Evolutionary conservation across 1,140 invertebrate species (phyloP).

Genomic region (Choristoneura fumiferana): DNA sequence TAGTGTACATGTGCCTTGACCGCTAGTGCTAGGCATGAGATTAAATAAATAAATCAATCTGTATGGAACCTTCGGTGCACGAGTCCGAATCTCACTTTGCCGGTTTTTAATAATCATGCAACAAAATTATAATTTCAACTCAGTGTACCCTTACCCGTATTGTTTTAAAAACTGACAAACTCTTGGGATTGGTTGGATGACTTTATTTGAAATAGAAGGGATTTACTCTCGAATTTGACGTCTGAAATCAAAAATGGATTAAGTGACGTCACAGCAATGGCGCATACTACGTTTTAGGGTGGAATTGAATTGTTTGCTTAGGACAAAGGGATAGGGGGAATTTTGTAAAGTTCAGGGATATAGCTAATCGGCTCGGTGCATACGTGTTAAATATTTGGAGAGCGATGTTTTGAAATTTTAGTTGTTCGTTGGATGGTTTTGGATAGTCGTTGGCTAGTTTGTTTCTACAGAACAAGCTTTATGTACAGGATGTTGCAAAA

Average conservation of each 20-base stretch:
- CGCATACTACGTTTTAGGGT: neutral
- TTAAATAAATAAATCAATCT: too few relatives aligned
- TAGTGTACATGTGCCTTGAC: too few relatives aligned
- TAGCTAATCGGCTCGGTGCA: constrained; percentile 2
- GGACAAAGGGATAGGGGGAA: neutral
- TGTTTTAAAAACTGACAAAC: constrained; percentile 6
- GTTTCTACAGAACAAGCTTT: too few relatives aligned
- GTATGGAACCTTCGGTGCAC: too few relatives aligned
- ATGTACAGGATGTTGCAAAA: too few relatives aligned
- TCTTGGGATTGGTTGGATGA: constrained; percentile 10
- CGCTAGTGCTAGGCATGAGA: too few relatives aligned
- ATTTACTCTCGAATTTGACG: neutral
- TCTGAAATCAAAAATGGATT: neutral
- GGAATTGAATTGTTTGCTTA: neutral
- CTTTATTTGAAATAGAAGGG: constrained; percentile 13
- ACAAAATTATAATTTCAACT: too few relatives aligned
- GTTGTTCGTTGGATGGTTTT: too few relatives aligned
- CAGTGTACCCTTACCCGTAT: constrained; percentile 8
- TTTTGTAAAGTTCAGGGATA: neutral
- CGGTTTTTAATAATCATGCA: too few relatives aligned
- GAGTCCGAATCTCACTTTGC: too few relatives aligned
- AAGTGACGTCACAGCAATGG: neutral
- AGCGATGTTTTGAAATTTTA: too few relatives aligned
- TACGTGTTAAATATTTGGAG: neutral
- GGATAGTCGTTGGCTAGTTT: too few relatives aligned